These are phyloP conservation scores for Telmatherina bonti DNA, from an alignment of 2,797 vertebrate species.

Conservation along the genomic window DNA sequence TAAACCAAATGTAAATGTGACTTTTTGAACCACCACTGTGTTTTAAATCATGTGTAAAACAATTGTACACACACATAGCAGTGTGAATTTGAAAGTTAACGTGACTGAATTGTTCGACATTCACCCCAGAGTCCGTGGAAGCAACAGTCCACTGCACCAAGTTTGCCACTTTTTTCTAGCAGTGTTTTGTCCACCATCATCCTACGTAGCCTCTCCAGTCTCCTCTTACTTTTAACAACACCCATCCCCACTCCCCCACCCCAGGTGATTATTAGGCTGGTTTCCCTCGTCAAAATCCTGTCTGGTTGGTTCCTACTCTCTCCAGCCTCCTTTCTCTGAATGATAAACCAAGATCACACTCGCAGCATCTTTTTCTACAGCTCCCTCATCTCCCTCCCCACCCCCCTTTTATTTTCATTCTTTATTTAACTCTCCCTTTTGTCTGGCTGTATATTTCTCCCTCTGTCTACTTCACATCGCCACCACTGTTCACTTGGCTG, in stretches of 20 bases:
- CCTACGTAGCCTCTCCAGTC: conserved; percentile 17
- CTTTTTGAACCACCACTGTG: not conserved
- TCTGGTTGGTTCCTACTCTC: conserved; percentile 36
- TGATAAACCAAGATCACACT: conserved; percentile 81
- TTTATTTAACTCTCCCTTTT: conserved; percentile 33
- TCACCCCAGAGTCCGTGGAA: not conserved
- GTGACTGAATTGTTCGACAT: conserved; percentile 3
- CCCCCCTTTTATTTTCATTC: conserved; percentile 21
- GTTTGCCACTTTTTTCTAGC: conserved; percentile 36
- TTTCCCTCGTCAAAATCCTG: conserved; percentile 42
- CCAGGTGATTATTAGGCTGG: conserved; percentile 60
- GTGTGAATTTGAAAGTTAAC: not conserved
- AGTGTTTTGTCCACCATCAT: conserved; percentile 33
- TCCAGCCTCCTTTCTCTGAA: conserved; percentile 60
- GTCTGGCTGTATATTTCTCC: conserved; percentile 43
- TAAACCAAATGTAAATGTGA: no score
- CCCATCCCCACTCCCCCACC: conserved; percentile 19
- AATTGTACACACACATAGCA: not conserved
- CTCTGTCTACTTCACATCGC: conserved; percentile 38
- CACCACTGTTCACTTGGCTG: conserved; percentile 48
- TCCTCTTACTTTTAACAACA: conserved; percentile 31
- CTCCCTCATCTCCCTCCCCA: not conserved
- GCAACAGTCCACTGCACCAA: conserved; percentile 11
- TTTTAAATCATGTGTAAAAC: not conserved
- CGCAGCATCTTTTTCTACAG: conserved; percentile 10